Evolutionary conservation across 37 sponge, comb jelly and placozoan genomes (phyloP), one percentile per base, ranked within the genome.

Genomic region (Corticium candelabrum): DNA sequence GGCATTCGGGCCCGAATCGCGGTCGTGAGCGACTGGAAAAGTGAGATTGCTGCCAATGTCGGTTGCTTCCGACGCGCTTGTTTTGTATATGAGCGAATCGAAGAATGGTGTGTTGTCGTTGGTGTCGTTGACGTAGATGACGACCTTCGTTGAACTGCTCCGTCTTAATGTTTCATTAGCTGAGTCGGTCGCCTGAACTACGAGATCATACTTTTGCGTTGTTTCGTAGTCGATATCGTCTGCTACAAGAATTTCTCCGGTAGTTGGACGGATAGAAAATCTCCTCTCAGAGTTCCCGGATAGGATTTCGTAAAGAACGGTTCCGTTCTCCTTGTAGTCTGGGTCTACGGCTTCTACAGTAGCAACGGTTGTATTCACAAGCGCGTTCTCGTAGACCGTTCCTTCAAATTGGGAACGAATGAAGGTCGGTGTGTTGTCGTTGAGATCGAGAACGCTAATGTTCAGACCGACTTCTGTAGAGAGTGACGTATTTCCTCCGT

Each of bases 31-130:
- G 5, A 70, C 73, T 7, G 73, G 5, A 4, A 70, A 4, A 15
- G 21, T 32, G 31, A 15, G 73, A 15, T 70, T 70, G 35, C 69
- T 70, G 15, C 80, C 67, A 27, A 67, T 30, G 38, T 87, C 82
- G n/a, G n/a, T n/a, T n/a, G n/a, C n/a, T n/a, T n/a, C n/a, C n/a
- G n/a, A n/a, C n/a, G n/a, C n/a, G n/a, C n/a, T n/a, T n/a, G n/a
- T n/a, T n/a, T n/a, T n/a, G n/a, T n/a, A n/a, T n/a, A n/a, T n/a
- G n/a, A n/a, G n/a, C 32, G n/a, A n/a, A n/a, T 27, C 67, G 74
- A 86, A 88, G 40, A 78, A 81, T n/a, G 92, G 92, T 21, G 77
- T 1, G 3, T 84, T 41, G 77, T 86, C 89, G 50, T 90, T 90
- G 71, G 35, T 30, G 75, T 90, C 91, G 0, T 77, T 72, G 34